These are phyloP conservation scores for Mimachlamys varia DNA, from an alignment of 2,888 invertebrate species.

Conservation along the genomic window DNA sequence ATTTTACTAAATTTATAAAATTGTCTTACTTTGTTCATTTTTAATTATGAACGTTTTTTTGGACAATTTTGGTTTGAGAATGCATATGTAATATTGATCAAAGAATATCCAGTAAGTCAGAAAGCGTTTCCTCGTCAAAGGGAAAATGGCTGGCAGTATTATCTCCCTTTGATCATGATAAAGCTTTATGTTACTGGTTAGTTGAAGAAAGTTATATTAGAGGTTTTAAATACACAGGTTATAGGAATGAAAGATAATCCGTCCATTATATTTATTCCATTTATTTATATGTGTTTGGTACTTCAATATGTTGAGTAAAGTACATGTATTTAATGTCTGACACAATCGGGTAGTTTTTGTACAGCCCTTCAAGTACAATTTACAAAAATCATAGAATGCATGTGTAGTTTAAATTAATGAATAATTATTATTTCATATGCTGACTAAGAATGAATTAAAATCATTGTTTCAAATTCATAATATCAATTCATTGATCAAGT, in stretches of 20 bases:
- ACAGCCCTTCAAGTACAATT: background rate
- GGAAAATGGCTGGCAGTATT: too few species aligned
- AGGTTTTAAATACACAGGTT: background rate
- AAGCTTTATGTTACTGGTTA: too few species aligned
- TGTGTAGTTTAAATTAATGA: background rate
- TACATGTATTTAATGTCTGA: background rate
- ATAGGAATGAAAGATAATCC: background rate
- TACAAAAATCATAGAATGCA: background rate
- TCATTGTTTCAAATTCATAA: background rate
- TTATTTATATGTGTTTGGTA: background rate
- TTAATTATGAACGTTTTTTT: too few species aligned
- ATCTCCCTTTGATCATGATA: too few species aligned
- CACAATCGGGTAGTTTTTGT: background rate
- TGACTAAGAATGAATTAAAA: background rate
- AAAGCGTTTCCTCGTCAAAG: too few species aligned
- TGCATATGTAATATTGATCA: too few species aligned
- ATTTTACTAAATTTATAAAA: too few species aligned
- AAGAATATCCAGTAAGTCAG: too few species aligned
- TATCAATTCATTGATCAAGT: background rate
- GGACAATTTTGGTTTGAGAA: too few species aligned
- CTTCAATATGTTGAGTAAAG: background rate
- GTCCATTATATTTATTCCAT: constrained; percentile 19
- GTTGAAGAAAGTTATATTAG: too few species aligned
- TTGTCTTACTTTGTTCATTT: too few species aligned
- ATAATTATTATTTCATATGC: background rate